Evolutionary conservation across 2,113 vertebrate species (phyloP), one percentile per base, ranked within the genome.

Genomic region (Baryphthengus martii): DNA sequence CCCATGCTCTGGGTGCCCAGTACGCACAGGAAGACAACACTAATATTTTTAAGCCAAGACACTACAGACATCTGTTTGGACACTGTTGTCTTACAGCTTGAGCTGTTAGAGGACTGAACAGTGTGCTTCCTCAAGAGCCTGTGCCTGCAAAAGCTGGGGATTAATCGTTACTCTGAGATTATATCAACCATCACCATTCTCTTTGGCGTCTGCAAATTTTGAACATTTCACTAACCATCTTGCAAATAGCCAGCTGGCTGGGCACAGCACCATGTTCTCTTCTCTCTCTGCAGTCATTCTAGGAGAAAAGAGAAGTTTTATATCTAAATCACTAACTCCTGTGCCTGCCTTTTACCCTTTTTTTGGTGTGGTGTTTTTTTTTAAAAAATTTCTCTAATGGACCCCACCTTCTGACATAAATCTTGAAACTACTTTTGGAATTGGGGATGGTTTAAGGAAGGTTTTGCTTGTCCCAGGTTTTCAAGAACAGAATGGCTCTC

Each of bases 11-110:
- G 42, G 52, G 42, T 18, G 21, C 53, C 45, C 2, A 0, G 8
- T 6, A 6, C 40, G 1, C 7, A 11, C 66, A 58, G 33, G 28
- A 2, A 35, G 55, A 2, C 19, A 9, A 0, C 49, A 0, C 11
- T 3, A 1, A 4, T 5, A 15, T 16, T 65, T 61, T 19, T 10
- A 7, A 50, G 13, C 14, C 29, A 55, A 52, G 47, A 47, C 28
- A 2, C 72, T 9, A 1, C 8, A 13, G 9, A 31, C 10, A 14
- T 31, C 37, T 71, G 45, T 39, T 39, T 7, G 47, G 50, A 9
- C 47, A 6, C 45, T 5, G 71, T 18, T 28, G 18, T 28, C 2
- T 17, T 5, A 49, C 39, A 29, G 66, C 82, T 7, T 7, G 37
- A 85, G 42, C 39, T 61, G 24, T 5, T 19, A 33, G 53, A 31